Evolutionary conservation across 2,113 vertebrate genomes (phyloP).

Genomic region (Gymnarchus niloticus): DNA sequence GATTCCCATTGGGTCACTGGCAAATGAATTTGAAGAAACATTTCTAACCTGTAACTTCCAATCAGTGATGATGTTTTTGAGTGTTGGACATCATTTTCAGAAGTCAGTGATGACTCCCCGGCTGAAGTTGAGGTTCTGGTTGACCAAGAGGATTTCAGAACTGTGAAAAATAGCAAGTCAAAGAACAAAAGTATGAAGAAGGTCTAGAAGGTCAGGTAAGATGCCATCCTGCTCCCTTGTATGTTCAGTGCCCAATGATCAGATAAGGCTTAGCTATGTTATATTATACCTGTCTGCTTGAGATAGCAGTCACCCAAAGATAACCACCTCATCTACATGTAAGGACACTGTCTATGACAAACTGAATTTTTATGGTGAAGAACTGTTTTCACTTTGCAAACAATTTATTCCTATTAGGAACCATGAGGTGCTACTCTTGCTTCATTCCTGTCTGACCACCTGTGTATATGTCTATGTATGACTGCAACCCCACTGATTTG

Average conservation of each 20-base stretch:
- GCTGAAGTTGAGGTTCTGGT: slow-evolving; percentile 60
- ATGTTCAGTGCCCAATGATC: background rate
- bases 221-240: background rate
- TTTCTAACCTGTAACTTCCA: background rate
- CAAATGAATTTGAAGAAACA: no score
- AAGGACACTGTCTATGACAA: background rate
- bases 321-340: background rate
- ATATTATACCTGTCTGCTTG: background rate
- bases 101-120: slow-evolving; percentile 20
- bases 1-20: background rate
- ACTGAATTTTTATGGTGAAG: background rate
- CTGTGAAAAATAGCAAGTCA: slow-evolving; percentile 34
- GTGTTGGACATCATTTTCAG: slow-evolving; percentile 9
- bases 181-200: slow-evolving; percentile 16
- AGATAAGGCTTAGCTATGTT: background rate
- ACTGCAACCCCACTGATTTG: background rate
- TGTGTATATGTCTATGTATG: background rate
- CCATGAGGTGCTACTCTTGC: no score
- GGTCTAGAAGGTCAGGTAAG: slow-evolving; percentile 17
- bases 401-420: no score
- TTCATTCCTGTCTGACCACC: no score
- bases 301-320: background rate
- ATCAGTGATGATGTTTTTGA: background rate
- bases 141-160: slow-evolving; percentile 47
- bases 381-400: background rate